Evolutionary conservation across 64 coral and sea anemone genomes (phyloP).

Genomic region (Anthopleura sola): DNA sequence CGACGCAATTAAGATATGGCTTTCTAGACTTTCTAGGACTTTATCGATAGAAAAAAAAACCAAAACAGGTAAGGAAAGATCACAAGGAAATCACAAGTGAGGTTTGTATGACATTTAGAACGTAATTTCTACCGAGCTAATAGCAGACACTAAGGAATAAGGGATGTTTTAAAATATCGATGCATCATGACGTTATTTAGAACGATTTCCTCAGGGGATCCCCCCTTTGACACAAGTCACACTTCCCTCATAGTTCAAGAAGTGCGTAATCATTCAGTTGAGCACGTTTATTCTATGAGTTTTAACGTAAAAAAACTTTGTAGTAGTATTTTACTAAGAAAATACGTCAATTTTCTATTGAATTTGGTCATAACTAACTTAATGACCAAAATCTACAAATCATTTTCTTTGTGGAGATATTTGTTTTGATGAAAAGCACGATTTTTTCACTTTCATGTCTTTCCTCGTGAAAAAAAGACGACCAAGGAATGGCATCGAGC

Average conservation of each 20-base stretch:
- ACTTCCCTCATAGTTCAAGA: background rate
- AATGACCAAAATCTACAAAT: no score
- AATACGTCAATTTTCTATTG: background rate
- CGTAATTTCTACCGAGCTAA: background rate
- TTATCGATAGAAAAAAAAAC: background rate
- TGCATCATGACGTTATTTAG: no score
- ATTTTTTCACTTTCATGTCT: background rate
- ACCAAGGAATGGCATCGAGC: background rate
- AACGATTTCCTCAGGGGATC: background rate
- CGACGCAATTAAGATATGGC: background rate
- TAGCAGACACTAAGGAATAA: background rate
- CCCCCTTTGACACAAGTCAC: background rate
- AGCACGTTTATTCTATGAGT: background rate
- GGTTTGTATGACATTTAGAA: background rate
- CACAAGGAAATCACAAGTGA: background rate
- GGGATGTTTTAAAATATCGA: no score
- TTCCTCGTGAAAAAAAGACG: background rate
- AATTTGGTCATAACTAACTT: background rate
- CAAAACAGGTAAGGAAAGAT: background rate
- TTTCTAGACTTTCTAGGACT: background rate
- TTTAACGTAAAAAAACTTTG: no score
- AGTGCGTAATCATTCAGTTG: background rate
- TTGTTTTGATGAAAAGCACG: background rate
- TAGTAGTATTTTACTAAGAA: no score
- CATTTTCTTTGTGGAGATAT: background rate